These are phyloP conservation scores for Alouatta palliata DNA, from an alignment of 2,113 vertebrate genomes.

Conservation along the genomic window DNA sequence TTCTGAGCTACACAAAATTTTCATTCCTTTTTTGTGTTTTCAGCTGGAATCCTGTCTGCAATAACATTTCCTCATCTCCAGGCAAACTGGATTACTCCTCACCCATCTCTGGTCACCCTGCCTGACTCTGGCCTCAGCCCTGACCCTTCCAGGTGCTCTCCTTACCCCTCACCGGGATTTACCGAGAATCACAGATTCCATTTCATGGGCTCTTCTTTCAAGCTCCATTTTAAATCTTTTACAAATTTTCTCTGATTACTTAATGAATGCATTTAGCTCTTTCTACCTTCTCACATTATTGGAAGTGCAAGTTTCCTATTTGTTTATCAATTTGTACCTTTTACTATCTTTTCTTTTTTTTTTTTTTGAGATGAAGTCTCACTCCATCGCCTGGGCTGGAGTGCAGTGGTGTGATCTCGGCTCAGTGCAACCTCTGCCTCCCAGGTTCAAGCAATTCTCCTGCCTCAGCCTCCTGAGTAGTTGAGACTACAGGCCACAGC, in stretches of 20 bases:
- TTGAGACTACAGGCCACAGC: too few relatives aligned
- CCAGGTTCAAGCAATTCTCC: too few relatives aligned
- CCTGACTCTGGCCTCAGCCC: too few relatives aligned
- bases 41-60: neutral
- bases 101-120: neutral
- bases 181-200: too few relatives aligned
- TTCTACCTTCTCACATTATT: neutral
- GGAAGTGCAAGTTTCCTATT: neutral
- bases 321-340: neutral
- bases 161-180: neutral
- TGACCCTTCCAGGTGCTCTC: fast-evolving
- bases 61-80: neutral
- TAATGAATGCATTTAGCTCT: neutral
- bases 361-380: too few relatives aligned
- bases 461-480: too few relatives aligned
- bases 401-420: too few relatives aligned
- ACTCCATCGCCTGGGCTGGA: too few relatives aligned
- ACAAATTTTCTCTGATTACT: neutral
- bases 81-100: too few relatives aligned
- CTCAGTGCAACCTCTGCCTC: too few relatives aligned
- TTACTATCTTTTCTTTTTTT: neutral
- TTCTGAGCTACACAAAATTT: neutral
- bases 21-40: neutral
- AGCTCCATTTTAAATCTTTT: neutral
- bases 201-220: neutral